Percentiles rank a stretch among this genome's conserved stretches.
These are phyloP conservation scores for Colletes latitarsis DNA, from an alignment of 1,140 invertebrate species.

Conservation along the genomic window DNA sequence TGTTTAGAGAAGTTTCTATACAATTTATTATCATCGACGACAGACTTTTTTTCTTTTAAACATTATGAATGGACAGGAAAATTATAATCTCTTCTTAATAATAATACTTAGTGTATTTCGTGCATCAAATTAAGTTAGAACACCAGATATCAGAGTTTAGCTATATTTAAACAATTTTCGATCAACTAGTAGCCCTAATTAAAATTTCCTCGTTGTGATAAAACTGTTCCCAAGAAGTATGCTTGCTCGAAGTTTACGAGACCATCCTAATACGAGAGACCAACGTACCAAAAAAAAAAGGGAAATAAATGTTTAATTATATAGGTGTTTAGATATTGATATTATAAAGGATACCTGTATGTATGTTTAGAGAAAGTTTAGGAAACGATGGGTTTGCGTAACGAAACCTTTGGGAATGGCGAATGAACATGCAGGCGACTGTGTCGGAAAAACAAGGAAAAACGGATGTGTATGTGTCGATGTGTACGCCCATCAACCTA, in stretches of 20 bases:
- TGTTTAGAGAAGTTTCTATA: not conserved
- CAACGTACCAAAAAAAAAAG: slow-evolving; percentile 6
- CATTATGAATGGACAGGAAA: too few relatives aligned
- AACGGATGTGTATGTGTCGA: not conserved
- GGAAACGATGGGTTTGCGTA: not conserved
- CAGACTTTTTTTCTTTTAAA: too few relatives aligned
- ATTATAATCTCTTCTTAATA: too few relatives aligned
- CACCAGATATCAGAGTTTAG: too few relatives aligned
- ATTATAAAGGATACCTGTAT: slow-evolving; percentile 4
- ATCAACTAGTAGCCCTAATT: not conserved
- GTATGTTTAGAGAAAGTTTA: not conserved
- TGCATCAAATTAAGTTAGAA: too few relatives aligned
- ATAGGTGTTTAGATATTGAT: slow-evolving; percentile 5
- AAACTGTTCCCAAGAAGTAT: not conserved
- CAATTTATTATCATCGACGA: too few relatives aligned
- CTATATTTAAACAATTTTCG: too few relatives aligned
- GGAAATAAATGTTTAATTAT: slow-evolving; percentile 7
- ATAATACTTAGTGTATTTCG: too few relatives aligned
- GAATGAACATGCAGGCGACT: slow-evolving; percentile 1
- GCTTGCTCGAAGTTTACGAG: not conserved
- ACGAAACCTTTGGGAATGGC: not conserved
- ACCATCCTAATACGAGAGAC: not conserved
- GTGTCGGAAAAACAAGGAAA: not conserved
- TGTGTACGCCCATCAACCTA: slow-evolving; percentile 8
- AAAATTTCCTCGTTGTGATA: too few relatives aligned